Percentiles rank a stretch among this genome's conserved stretches.
Conservation (phyloP, 2,113 vertebrate genomes). For the Chaetodon trifascialis region DNA sequence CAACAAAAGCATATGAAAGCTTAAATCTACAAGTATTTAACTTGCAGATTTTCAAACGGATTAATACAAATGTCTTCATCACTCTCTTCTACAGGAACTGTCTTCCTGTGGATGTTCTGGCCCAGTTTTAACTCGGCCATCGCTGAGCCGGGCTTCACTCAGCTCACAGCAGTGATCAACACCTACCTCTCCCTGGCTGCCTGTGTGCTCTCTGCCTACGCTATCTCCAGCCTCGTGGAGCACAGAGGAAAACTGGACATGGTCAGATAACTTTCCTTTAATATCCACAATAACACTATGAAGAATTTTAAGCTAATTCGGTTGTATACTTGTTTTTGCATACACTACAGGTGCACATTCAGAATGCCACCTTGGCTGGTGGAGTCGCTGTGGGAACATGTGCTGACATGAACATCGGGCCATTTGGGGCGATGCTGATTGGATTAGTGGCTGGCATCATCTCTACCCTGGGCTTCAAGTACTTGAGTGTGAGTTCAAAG, state of each 20-base stretch:
- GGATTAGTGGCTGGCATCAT: slow-evolving; percentile 89
- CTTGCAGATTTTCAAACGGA: neutral
- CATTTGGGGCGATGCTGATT: slow-evolving; percentile 90
- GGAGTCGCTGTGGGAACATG: slow-evolving; percentile 97
- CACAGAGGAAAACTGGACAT: slow-evolving; percentile 92
- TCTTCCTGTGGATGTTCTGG: slow-evolving; percentile 96
- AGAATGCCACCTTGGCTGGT: slow-evolving; percentile 96
- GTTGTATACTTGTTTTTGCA: neutral
- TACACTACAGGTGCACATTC: slow-evolving; percentile 90
- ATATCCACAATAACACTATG: neutral
- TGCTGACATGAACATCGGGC: slow-evolving; percentile 89
- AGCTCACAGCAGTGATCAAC: slow-evolving; percentile 88
- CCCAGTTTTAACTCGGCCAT: slow-evolving; percentile 97
- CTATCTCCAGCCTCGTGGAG: slow-evolving; percentile 90
- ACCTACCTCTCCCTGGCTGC: slow-evolving; percentile 94
- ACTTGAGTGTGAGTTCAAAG: slow-evolving; percentile 86
- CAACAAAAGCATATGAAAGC: neutral
- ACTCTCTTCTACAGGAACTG: slow-evolving; percentile 74
- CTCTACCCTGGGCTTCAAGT: slow-evolving; percentile 93
- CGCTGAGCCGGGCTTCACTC: slow-evolving; percentile 19
- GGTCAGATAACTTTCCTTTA: slow-evolving; percentile 80
- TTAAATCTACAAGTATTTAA: neutral
- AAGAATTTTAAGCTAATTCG: neutral
- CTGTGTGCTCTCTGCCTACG: slow-evolving; percentile 88
- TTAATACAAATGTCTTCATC: neutral